phyloP scores from a whole-genome alignment of 1,140 invertebrate species.

The Medauroidea extradentata region DNA sequence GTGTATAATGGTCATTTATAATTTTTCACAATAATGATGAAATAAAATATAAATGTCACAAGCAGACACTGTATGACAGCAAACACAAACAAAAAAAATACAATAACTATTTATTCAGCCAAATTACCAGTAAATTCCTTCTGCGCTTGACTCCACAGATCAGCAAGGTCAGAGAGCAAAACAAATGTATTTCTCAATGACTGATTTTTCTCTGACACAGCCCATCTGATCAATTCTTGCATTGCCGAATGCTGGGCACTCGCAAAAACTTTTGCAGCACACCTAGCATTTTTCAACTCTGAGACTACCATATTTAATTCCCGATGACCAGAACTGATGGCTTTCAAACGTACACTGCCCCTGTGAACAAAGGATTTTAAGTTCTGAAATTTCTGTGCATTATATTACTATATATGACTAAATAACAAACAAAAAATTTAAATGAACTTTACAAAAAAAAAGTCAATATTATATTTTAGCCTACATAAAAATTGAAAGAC shows the following conservation, averaged over 20 bases:
- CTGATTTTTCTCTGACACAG: constrained; percentile 47
- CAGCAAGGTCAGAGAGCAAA: constrained; percentile 46
- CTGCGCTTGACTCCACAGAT: constrained; percentile 51
- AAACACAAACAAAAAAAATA: too few relatives aligned
- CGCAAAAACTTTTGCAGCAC: constrained; percentile 45
- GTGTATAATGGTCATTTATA: too few relatives aligned
- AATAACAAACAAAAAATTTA: too few relatives aligned
- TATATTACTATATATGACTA: too few relatives aligned
- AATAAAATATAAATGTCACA: too few relatives aligned
- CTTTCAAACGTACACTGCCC: constrained; percentile 49
- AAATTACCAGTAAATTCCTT: constrained; percentile 45
- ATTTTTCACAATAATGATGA: too few relatives aligned
- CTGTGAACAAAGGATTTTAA: constrained; percentile 35
- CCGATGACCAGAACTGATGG: constrained; percentile 46
- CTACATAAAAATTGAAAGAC: too few relatives aligned
- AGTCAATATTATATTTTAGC: too few relatives aligned
- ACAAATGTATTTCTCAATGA: constrained; percentile 50
- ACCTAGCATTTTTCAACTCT: constrained; percentile 48
- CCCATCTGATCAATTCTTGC: constrained; percentile 52
- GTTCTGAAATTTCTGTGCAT: too few relatives aligned
- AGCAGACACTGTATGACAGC: too few relatives aligned
- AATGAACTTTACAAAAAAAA: too few relatives aligned
- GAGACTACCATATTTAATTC: constrained; percentile 52
- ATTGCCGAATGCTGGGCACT: constrained; percentile 46
- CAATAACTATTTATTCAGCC: not conserved